Evolutionary conservation across 2,888 invertebrate species (phyloP), one percentile per base, ranked within the genome.

Genomic region (Drosophila melanocephala): DNA sequence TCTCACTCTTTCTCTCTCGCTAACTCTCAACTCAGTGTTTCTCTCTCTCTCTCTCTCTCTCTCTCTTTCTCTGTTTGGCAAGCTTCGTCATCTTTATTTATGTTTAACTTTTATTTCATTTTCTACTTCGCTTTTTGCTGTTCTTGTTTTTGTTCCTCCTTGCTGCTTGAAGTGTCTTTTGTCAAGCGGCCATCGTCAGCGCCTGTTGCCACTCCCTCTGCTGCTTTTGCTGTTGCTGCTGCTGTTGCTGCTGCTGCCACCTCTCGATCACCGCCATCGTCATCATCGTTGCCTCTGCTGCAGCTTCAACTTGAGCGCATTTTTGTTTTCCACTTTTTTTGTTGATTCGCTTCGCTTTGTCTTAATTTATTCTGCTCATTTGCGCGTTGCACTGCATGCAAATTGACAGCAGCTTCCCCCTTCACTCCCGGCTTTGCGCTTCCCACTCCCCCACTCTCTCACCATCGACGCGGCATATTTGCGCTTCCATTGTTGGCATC

Each of bases 71-170:
- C 19, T 35, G 42, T 69, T 72, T 75, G 66, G 64, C 72, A 74
- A 77, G 88, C 91, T 83, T 89, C 91, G 87, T 88, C 88, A 91
- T 91, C 87, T 87, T 87, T 90, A 90, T 86, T 90, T 90, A 86
- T 90, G 79, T 79, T 79, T 72, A 79, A 75, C 72, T 77, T 72
- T 75, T 79, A 66, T 72, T 71, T 75, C 59, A 72, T 73, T 78
- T 77, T 71, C 56, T 69, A 52, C 50, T 55, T 44, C 68, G 51
- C 14, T 51, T 50, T 52, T 51, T 53, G 12, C 33, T 55, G 14
- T 57, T 71, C n/a, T 66, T 55, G n/a, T 42, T 52, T 28, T 60
- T 63, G 19, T 35, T 52, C 50, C 22, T 72, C 60, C 28, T 51
- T 52, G 32, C 44, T 26, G 47, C 32, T 61, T 67, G 55, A 81